Evolutionary conservation across 2,797 vertebrate species (phyloP).

Genomic region (Nothura maculosa): DNA sequence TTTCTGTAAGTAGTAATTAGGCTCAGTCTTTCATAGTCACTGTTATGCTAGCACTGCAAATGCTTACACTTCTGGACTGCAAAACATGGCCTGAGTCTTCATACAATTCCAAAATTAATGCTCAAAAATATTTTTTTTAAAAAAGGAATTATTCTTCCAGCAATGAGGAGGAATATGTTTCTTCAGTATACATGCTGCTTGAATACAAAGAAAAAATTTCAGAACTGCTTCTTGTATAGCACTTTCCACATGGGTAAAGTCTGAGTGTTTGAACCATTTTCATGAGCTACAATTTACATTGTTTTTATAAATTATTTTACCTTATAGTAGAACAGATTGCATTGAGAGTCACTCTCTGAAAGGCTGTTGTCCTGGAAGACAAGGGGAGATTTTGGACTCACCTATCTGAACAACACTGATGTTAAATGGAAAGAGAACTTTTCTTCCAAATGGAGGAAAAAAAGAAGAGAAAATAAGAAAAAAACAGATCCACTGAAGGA

Average conservation of each 20-base stretch:
- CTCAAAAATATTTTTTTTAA: background rate
- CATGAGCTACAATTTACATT: background rate
- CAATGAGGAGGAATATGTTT: conserved; percentile 8
- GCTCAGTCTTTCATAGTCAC: conserved; percentile 1
- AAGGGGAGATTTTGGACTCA: background rate
- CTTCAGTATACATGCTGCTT: conserved; percentile 16
- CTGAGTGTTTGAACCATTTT: background rate
- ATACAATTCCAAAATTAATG: background rate
- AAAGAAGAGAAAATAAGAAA: too few relatives aligned
- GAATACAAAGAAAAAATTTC: background rate
- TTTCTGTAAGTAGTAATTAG: conserved; percentile 28
- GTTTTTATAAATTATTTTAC: background rate
- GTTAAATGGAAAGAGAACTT: background rate
- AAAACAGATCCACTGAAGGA: background rate
- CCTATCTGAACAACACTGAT: background rate
- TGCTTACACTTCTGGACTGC: conserved; percentile 19
- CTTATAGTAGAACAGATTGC: background rate
- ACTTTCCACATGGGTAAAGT: background rate
- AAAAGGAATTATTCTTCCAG: background rate
- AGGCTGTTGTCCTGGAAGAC: background rate
- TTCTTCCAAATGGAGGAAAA: background rate
- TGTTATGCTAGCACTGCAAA: background rate
- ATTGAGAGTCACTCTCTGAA: background rate
- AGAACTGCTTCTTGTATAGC: background rate
- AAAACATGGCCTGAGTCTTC: background rate